Base-by-base conservation (phyloP, 2,888 invertebrate genomes). In the Philopedon plagiatum region DNA sequence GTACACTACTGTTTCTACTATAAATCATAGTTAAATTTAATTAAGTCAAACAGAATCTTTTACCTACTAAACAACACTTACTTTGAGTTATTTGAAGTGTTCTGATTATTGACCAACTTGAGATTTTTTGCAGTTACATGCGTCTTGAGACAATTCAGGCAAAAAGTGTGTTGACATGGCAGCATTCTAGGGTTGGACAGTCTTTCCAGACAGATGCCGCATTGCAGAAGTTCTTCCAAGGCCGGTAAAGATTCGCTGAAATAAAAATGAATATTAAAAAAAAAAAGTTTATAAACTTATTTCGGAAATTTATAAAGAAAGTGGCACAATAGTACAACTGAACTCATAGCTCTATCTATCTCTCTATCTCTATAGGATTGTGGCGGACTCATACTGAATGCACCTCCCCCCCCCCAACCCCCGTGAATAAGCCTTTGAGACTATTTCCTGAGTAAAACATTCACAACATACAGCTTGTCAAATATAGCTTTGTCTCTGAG, bases 131-230 rank as follows among this genome's bases (percentile, higher is more conserved):
- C 76, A 1, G 72, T 71, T 1, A 81, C 83, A 76, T 88, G 87
- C 51, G 86, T 86, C 73, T 87, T 86, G 26, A 92, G 83, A 77
- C 92, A 92, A 1, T 86, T 83, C 67, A 87, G 82, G 74, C 92
- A 92, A 81, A 91, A 91, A 0, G 91, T 91, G 79, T 92, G 91
- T 77, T 91, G 91, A 78, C 92, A 92, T 0, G 89, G 88, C 76
- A 91, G 82, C 90, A 91, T 91, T 81, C 88, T 89, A 0, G 90
- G 89, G 46, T 88, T 87, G 75, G 86, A 85, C 5, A 91, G 83
- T 23, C 87, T 85, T 75, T 89, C 89, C 73, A 89, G 81, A 71
- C 91, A 91, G 32, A 91, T 83, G 1, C 89, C 86, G 78, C 91
- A 91, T 83, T 89, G 89, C 13, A 91, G 86, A 67, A 91, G 79